These are phyloP conservation scores for Litoditis marina DNA, from an alignment of 2,888 invertebrate genomes.

Conservation along the genomic window DNA sequence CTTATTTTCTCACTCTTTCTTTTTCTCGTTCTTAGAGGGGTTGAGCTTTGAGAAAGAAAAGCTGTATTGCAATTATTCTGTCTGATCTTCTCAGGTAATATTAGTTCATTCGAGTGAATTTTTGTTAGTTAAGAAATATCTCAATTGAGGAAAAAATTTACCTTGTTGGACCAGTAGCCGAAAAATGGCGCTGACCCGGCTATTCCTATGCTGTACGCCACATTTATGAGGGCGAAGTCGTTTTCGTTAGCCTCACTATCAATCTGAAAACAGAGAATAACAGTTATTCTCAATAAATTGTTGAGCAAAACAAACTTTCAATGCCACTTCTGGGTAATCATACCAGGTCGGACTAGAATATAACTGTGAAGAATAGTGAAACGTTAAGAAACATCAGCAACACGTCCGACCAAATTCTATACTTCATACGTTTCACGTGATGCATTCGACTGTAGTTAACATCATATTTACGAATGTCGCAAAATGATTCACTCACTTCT, in stretches of 20 bases:
- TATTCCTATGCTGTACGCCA: slow-evolving; percentile 28
- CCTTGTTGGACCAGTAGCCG: slow-evolving; percentile 24
- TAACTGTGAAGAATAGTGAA: neutral
- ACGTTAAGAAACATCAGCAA: neutral
- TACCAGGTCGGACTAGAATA: no score
- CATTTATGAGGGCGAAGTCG: slow-evolving; percentile 32
- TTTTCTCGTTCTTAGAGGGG: no score
- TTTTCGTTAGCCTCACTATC: slow-evolving; percentile 20
- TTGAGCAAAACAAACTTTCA: neutral
- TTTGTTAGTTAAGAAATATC: neutral
- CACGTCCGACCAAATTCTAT: no score
- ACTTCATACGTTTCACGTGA: no score
- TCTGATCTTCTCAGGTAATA: no score
- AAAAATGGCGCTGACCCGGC: slow-evolving; percentile 31
- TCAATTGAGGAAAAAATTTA: neutral
- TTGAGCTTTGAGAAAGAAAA: no score
- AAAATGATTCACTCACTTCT: slow-evolving; percentile 8
- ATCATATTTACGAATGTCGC: neutral
- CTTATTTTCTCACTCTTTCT: no score
- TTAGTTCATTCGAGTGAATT: no score
- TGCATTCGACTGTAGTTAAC: no score
- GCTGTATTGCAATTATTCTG: no score
- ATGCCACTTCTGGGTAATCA: neutral
- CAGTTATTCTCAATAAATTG: neutral
- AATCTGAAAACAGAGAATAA: slow-evolving; percentile 18